A percentile compares a stretch with the other conserved stretches of the same genome.
These are phyloP conservation scores for Drosophila novamexicana DNA, from an alignment of 1,140 invertebrate species.

Conservation along the genomic window DNA sequence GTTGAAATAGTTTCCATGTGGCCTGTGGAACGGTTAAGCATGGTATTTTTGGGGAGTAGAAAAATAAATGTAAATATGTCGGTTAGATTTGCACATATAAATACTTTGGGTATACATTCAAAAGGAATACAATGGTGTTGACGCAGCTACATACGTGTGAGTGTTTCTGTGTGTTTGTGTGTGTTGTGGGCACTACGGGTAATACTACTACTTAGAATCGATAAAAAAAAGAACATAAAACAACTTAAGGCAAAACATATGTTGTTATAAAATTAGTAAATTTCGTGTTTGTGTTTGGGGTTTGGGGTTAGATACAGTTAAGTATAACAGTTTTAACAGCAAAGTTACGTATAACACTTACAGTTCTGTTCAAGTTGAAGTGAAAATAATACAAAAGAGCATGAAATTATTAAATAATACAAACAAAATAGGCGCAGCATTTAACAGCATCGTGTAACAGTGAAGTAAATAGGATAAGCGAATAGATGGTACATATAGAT, in stretches of 20 bases:
- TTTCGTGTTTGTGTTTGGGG: conserved; percentile 35
- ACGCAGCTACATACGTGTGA: conserved; percentile 67
- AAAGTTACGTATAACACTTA: conserved; percentile 56
- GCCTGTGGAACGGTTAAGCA: conserved; percentile 74
- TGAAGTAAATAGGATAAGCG: conserved; percentile 67
- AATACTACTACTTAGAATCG: conserved; percentile 51
- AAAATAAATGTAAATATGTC: conserved; percentile 61
- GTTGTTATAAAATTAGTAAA: conserved; percentile 34
- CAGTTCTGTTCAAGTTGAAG: conserved; percentile 64
- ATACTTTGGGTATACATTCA: conserved; percentile 39
- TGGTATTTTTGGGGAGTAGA: conserved; percentile 55
- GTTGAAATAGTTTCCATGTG: conserved; percentile 81
- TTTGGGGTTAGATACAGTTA: conserved; percentile 40
- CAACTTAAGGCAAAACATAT: conserved; percentile 49
- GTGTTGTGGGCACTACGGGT: conserved; percentile 58
- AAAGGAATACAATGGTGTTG: conserved; percentile 35
- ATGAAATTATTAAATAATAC: conserved; percentile 61
- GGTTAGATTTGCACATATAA: conserved; percentile 65
- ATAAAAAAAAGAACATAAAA: conserved; percentile 38
- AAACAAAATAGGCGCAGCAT: conserved; percentile 32
- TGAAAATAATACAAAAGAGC: conserved; percentile 67
- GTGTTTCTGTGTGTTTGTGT: conserved; percentile 48
- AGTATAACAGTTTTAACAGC: conserved; percentile 22
- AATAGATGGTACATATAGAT: conserved; percentile 44
- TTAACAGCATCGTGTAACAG: conserved; percentile 39